phyloP scores from a whole-genome alignment of 2,797 vertebrate species.

The Myotis myotis region DNA sequence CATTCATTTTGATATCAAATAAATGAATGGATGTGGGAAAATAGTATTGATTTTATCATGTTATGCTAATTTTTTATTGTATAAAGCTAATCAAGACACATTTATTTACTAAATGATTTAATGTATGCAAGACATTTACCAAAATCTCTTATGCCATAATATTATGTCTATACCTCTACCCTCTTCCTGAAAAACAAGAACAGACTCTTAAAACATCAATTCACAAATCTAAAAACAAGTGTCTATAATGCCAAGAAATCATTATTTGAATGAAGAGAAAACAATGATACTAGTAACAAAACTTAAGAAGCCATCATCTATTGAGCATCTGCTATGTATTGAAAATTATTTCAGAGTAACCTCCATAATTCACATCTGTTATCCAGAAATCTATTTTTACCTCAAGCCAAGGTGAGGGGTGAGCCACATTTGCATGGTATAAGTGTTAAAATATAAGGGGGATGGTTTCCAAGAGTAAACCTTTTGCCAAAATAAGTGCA shows the following conservation, averaged over 20 bases:
- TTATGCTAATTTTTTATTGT: background rate
- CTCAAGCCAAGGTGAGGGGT: background rate
- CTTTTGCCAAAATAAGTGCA: background rate
- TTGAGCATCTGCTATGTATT: background rate
- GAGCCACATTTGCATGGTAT: background rate
- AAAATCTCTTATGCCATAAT: background rate
- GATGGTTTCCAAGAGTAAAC: background rate
- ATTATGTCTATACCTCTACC: background rate
- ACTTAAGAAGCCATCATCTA: background rate
- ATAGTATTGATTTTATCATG: background rate
- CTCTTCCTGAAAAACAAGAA: background rate
- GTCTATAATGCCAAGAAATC: background rate
- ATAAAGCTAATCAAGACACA: background rate
- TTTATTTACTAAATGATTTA: background rate
- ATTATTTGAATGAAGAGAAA: slow-evolving; percentile 2
- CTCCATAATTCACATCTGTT: background rate
- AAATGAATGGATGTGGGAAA: background rate
- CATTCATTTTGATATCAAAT: background rate
- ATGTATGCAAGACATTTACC: background rate
- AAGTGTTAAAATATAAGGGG: background rate
- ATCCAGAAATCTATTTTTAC: background rate
- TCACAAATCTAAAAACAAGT: background rate
- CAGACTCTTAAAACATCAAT: background rate
- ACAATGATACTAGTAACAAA: background rate
- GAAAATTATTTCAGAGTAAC: background rate